A percentile compares a stretch with the other conserved stretches of the same genome.
These are phyloP conservation scores for Bombus difficillimus DNA, from an alignment of 1,140 invertebrate species.

Conservation along the genomic window DNA sequence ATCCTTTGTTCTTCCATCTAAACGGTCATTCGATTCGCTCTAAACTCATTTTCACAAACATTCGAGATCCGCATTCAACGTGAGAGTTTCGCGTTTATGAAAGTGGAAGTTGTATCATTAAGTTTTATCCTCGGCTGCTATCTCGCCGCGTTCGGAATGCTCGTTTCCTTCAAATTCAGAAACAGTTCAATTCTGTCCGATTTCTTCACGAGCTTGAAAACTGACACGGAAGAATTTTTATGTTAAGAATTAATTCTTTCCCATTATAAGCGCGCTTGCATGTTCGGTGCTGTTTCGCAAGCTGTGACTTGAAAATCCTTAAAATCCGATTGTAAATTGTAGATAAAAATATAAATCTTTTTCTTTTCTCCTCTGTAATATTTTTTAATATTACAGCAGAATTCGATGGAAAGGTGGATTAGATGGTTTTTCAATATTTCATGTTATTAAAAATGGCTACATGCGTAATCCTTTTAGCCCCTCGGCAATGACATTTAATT, in stretches of 20 bases:
- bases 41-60: too few relatives aligned
- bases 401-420: too few relatives aligned
- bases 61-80: not conserved
- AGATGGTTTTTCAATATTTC: not conserved
- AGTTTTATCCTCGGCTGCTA: not conserved
- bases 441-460: not conserved
- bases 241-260: too few relatives aligned
- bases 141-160: not conserved
- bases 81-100: slow-evolving; percentile 8
- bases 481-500: not conserved
- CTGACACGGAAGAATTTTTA: not conserved
- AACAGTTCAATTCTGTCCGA: not conserved
- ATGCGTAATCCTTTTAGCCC: not conserved
- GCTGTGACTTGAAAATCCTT: too few relatives aligned
- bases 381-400: too few relatives aligned
- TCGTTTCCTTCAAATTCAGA: slow-evolving; percentile 7
- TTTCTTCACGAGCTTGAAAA: not conserved
- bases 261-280: too few relatives aligned
- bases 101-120: slow-evolving; percentile 9
- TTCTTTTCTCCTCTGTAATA: too few relatives aligned
- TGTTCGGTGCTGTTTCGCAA: not conserved
- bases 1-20: not conserved
- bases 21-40: not conserved
- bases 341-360: too few relatives aligned
- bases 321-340: too few relatives aligned